Conservation (phyloP, 1,140 invertebrate genomes). For the Drepana arcuata region DNA sequence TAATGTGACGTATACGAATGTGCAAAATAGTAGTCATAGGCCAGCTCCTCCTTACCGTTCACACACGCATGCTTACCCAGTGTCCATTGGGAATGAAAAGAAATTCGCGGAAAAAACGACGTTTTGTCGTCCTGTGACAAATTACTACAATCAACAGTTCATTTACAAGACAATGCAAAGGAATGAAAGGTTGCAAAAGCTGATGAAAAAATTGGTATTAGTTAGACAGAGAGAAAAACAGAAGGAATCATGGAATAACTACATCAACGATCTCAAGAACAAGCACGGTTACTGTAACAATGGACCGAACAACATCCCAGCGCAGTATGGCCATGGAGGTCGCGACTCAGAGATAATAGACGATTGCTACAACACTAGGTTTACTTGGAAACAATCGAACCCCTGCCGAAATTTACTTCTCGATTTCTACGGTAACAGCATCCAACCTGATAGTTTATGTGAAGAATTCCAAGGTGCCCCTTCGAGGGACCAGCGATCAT, state of each 20-base stretch:
- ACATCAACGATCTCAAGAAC: slow-evolving; percentile 40
- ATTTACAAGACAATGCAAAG: slow-evolving; percentile 35
- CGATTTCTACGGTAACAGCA: slow-evolving; percentile 20
- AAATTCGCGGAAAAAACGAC: slow-evolving; percentile 32
- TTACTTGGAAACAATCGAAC: slow-evolving; percentile 17
- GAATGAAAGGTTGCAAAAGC: slow-evolving; percentile 29
- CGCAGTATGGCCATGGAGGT: slow-evolving; percentile 8
- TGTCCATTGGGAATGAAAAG: too few species aligned
- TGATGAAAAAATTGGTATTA: slow-evolving; percentile 27
- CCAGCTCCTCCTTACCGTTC: too few species aligned
- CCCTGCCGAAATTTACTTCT: slow-evolving; percentile 20
- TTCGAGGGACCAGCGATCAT: too few species aligned
- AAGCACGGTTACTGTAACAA: slow-evolving; percentile 21
- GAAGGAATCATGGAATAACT: slow-evolving; percentile 39
- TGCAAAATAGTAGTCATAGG: too few species aligned
- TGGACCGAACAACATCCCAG: slow-evolving; percentile 1
- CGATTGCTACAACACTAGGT: slow-evolving; percentile 19
- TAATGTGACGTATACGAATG: too few species aligned
- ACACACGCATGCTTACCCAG: too few species aligned
- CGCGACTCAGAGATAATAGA: slow-evolving; percentile 14
- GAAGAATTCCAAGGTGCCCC: too few species aligned
- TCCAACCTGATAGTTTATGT: too few species aligned
- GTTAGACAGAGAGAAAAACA: slow-evolving; percentile 32
- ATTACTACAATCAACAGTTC: slow-evolving; percentile 32
- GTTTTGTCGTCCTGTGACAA: slow-evolving; percentile 35